phyloP scores from a whole-genome alignment of 2,797 vertebrate species.

The Lutjanus argentimaculatus region DNA sequence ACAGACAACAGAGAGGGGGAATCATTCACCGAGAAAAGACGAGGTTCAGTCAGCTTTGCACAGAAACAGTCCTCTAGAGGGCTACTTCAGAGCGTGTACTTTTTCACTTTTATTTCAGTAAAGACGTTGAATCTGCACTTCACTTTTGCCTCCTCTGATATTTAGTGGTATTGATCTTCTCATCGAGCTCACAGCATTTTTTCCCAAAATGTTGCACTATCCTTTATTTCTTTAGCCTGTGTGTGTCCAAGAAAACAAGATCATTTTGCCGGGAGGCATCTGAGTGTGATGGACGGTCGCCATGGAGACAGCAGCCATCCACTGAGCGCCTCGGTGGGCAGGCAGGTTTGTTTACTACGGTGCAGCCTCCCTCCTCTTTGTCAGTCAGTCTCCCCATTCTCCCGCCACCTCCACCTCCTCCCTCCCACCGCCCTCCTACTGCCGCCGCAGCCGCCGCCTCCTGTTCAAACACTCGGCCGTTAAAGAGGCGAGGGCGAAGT shows the following conservation, averaged over 20 bases:
- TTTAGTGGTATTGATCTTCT: neutral
- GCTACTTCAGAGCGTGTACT: no score
- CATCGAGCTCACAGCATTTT: neutral
- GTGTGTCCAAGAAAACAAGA: conserved; percentile 4
- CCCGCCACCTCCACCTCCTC: conserved; percentile 5
- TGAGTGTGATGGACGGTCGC: conserved; percentile 50
- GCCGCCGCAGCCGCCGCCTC: conserved; percentile 7
- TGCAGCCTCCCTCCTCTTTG: neutral
- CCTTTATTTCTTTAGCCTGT: neutral
- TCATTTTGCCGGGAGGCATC: conserved; percentile 44
- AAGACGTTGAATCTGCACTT: no score
- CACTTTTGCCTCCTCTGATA: no score
- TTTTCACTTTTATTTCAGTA: no score
- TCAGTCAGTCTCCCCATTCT: conserved; percentile 34
- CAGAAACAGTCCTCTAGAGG: no score
- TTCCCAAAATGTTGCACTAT: no score
- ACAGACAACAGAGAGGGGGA: no score
- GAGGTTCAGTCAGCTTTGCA: no score
- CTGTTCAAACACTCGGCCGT: conserved; percentile 56
- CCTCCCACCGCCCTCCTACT: conserved; percentile 27
- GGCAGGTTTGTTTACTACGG: conserved; percentile 71
- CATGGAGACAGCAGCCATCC: conserved; percentile 68
- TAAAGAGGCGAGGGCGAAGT: conserved; percentile 42
- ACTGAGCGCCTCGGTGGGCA: conserved; percentile 53
- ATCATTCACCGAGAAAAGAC: no score